phyloP scores from a whole-genome alignment of 2,113 vertebrate species.

The Xiphophorus hellerii region DNA sequence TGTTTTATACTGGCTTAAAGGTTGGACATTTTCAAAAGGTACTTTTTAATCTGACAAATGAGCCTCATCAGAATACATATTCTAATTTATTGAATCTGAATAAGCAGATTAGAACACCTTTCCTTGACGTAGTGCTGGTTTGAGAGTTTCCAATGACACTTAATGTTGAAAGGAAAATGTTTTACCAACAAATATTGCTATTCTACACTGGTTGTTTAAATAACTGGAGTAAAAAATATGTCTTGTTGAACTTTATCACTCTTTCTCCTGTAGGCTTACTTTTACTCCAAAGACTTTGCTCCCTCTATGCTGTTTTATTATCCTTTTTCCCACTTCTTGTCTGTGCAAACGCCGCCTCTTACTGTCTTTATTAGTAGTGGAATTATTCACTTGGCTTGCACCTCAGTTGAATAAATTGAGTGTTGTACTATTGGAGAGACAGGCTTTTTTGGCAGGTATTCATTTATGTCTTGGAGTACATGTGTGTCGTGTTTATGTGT shows the following conservation, averaged over 20 bases:
- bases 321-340: constrained; percentile 39
- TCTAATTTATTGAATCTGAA: too few relatives aligned
- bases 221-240: constrained; percentile 35
- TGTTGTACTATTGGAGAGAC: constrained; percentile 63
- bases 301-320: constrained; percentile 36
- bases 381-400: constrained; percentile 77
- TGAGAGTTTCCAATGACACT: neutral
- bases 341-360: constrained; percentile 50
- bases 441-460: constrained; percentile 67
- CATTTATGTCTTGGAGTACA: constrained; percentile 47
- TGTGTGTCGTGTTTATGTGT: constrained; percentile 42
- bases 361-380: constrained; percentile 77
- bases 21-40: too few relatives aligned
- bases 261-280: constrained; percentile 31
- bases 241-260: constrained; percentile 61
- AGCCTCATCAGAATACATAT: too few relatives aligned
- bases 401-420: constrained; percentile 78
- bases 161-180: neutral
- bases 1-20: too few relatives aligned
- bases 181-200: neutral
- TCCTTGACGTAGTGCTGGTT: neutral
- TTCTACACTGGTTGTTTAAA: constrained; percentile 24
- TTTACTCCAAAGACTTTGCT: constrained; percentile 29
- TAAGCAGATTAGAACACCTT: neutral
- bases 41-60: too few relatives aligned